Evolutionary conservation across 2,888 invertebrate species (phyloP).

Genomic region (Platypus cylindrus): DNA sequence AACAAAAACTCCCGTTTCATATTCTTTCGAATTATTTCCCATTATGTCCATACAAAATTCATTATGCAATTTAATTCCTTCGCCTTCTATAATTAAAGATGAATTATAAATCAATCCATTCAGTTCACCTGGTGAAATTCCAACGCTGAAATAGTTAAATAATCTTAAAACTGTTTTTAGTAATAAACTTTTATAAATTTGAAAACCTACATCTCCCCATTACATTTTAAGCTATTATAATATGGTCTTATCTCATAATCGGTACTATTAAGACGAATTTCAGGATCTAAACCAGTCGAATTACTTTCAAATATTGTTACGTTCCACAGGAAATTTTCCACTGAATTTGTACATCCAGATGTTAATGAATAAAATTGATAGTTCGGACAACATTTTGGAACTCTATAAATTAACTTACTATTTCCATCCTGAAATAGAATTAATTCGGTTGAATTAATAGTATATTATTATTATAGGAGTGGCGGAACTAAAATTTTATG

Average conservation of each 20-base stretch:
- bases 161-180: too few species aligned
- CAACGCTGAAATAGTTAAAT: constrained; percentile 7
- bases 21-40: constrained; percentile 9
- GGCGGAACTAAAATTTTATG: too few species aligned
- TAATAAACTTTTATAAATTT: too few species aligned
- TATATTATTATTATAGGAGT: too few species aligned
- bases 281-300: constrained; percentile 16
- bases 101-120: constrained; percentile 18
- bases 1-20: too few species aligned
- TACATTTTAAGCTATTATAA: constrained; percentile 7
- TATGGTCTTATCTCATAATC: constrained; percentile 12
- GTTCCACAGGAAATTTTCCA: constrained; percentile 1
- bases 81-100: constrained; percentile 19
- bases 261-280: constrained; percentile 6
- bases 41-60: constrained; percentile 23
- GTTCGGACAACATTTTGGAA: constrained; percentile 22
- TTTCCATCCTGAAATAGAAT: neutral
- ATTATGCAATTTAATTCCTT: constrained; percentile 18
- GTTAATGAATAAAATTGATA: neutral
- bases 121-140: constrained; percentile 5
- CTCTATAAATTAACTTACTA: constrained; percentile 14
- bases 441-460: neutral
- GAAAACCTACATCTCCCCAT: constrained; percentile 3
- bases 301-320: constrained; percentile 16
- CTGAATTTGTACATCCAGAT: constrained; percentile 4